Conservation (phyloP, 2,888 invertebrate genomes). For the Melinaea marsaeus region DNA sequence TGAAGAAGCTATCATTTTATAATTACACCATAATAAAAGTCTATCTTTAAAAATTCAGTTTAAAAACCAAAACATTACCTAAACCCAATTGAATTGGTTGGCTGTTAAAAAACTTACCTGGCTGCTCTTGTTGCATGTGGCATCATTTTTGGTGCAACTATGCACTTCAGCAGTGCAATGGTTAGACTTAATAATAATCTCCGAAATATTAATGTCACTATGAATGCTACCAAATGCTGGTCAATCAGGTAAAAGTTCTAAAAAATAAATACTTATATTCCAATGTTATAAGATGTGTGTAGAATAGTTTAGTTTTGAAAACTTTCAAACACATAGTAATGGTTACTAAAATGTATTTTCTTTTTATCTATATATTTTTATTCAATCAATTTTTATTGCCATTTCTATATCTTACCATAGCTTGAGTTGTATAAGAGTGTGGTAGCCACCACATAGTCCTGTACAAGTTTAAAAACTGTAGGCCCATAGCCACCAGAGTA, state of each 20-base stretch:
- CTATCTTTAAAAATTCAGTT: too few relatives aligned
- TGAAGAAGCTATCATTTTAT: too few relatives aligned
- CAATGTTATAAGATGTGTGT: not conserved
- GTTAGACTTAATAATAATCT: slow-evolving; percentile 84
- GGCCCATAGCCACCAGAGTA: slow-evolving; percentile 85
- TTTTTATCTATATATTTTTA: too few relatives aligned
- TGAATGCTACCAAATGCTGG: slow-evolving; percentile 89
- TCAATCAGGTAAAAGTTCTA: slow-evolving; percentile 98
- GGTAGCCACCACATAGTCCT: slow-evolving; percentile 98
- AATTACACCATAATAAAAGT: too few relatives aligned
- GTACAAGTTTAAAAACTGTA: slow-evolving; percentile 97
- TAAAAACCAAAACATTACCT: too few relatives aligned
- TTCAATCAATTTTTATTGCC: not conserved
- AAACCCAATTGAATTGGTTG: too few relatives aligned
- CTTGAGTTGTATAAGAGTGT: slow-evolving; percentile 91
- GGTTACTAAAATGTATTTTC: not conserved
- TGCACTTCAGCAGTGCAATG: slow-evolving; percentile 66
- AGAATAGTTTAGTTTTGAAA: not conserved
- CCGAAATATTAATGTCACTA: slow-evolving; percentile 87
- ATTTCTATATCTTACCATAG: slow-evolving; percentile 80
- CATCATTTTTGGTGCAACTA: slow-evolving; percentile 66
- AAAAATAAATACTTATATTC: slow-evolving; percentile 48
- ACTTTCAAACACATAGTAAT: not conserved
- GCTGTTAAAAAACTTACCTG: slow-evolving; percentile 36
- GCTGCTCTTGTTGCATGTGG: slow-evolving; percentile 58